Evolutionary conservation across 2,888 invertebrate species (phyloP), one percentile per base, ranked within the genome.

Genomic region (Dryocosmus kuriphilus): DNA sequence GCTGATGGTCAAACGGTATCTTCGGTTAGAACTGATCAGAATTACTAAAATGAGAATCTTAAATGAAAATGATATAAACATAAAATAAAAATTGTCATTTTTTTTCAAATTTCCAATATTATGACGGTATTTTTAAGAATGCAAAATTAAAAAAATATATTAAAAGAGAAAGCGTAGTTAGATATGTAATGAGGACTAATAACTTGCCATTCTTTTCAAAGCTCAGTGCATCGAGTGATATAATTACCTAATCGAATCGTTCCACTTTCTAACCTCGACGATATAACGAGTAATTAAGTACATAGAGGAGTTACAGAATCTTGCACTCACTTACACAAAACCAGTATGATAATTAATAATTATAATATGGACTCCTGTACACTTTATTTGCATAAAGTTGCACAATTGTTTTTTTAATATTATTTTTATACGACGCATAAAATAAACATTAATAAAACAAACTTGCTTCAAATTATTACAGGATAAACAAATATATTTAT

Each of bases 241-340:
- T 85, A 86, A 86, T 86, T 85, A n/a, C n/a, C n/a, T n/a, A 86
- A 85, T 86, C 83, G 84, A 84, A 86, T 82, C 84, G 85, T 86
- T 86, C 85, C 85, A 87, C 86, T 87, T 87, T 87, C 87, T 87
- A 86, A 83, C 76, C 81, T 76, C 79, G 74, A 51, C 82, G 80
- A 81, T 82, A 80, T 83, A 84, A 83, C 81, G 67, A 80, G 82
- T 78, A 74, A n/a, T n/a, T n/a, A 78, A 77, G 78, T 74, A 61
- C 19, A 67, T n/a, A 63, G 24, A 67, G 51, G 27, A 67, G 41
- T 65, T 65, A 41, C 65, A 41, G 27, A 67, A 67, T 67, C 24
- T 46, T 27, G 19, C 19, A 16, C 9, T n/a, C 8, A 41, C 51
- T 51, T n/a, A 51, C 9, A 51, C 51, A 51, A n/a, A 51, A n/a